Base-by-base conservation (phyloP, 2,113 vertebrate species). In the Cyprinodon brontotheroides region DNA sequence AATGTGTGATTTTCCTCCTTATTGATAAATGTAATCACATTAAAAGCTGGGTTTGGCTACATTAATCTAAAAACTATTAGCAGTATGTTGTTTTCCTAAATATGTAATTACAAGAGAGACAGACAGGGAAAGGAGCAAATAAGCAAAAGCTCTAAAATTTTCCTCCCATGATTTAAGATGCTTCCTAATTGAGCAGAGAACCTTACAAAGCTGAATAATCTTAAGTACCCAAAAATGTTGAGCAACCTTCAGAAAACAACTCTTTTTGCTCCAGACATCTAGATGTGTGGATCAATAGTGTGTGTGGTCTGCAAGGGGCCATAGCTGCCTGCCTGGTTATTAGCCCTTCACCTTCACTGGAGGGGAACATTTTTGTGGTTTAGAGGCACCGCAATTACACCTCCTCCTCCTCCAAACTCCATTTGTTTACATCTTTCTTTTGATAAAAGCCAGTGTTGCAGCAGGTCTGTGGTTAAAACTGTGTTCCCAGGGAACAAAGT, bases 391-490 rank as follows among this genome's bases (percentile, higher is more conserved):
- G 71, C 86, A 91, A 93, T 94, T 92, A 89, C 91, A 90, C 85
- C 88, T 90, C 84, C 85, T 63, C 82, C 41, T 41, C 41, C 50
- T 57, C 84, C 85, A 62, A 82, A 83, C 72, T 82, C 74, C 77
- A 88, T 86, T 90, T 93, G 85, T 92, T 86, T 89, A 89, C 67
- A 77, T 85, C 77, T 91, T 81, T 84, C 74, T 82, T 91, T 78
- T 79, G 80, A 88, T 89, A 91, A 93, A 81, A 87, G 82, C 81
- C 75, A 87, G 86, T 15, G 79, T 79, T 84, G 74, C 66, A 82
- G 48, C 75, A 65, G 65, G 60, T 57, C 81, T 83, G 69, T 67
- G 84, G 77, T 81, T 65, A 68, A 76, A 81, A 83, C 17, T 57
- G 67, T 69, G 75, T 73, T 87, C 82, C 67, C 74, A 64, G 68